Conservation (phyloP, 92 coral and sea anemone species). For the Meandrina meandrites region DNA sequence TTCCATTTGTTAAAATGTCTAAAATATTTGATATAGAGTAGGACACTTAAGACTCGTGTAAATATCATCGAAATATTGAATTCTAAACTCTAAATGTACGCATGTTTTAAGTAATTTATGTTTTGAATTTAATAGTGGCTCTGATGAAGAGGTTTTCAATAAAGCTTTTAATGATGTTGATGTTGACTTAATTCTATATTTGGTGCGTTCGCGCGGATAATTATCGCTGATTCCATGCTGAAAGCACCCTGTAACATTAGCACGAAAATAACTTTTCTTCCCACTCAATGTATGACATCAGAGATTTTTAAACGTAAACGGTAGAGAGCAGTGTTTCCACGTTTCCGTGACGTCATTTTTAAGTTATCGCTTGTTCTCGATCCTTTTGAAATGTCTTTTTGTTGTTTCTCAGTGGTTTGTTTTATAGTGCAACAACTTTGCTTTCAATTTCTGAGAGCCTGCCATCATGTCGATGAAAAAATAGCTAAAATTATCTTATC, state of each 20-base stretch:
- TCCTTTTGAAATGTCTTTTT: not conserved
- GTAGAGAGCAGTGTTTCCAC: not conserved
- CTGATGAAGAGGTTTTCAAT: not conserved
- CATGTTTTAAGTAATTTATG: too few relatives aligned
- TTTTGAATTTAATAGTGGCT: too few relatives aligned
- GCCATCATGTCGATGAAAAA: not conserved
- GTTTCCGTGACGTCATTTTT: not conserved
- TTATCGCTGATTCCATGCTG: not conserved
- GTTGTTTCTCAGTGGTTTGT: not conserved
- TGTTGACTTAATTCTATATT: not conserved
- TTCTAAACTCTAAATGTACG: not conserved
- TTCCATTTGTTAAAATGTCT: not conserved
- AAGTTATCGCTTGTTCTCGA: not conserved
- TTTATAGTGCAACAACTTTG: not conserved
- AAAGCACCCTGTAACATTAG: not conserved
- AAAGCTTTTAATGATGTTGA: conserved; percentile 1
- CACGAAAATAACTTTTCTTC: not conserved
- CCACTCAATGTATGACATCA: too few relatives aligned
- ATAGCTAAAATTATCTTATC: not conserved
- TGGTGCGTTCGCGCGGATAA: not conserved
- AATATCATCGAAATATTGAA: not conserved
- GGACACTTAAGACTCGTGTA: too few relatives aligned
- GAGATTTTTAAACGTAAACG: not conserved
- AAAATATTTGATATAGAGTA: conserved; percentile 12
- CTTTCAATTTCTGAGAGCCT: not conserved